Evolutionary conservation across 64 coral and sea anemone genomes (phyloP).

Genomic region (Montipora foliosa): DNA sequence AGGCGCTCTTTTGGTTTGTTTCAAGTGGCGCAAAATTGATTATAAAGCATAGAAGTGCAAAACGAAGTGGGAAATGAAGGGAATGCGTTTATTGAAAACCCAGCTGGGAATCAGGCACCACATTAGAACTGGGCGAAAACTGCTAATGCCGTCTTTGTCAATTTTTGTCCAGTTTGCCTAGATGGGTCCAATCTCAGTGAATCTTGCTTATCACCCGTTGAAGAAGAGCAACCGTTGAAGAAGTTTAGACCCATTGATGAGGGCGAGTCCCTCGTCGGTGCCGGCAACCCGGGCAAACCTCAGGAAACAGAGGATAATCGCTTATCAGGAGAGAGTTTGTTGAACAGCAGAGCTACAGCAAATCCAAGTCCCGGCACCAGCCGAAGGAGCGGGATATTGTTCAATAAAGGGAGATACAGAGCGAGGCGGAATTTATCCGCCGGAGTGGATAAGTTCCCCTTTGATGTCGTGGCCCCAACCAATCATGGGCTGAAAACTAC

Average conservation of each 20-base stretch:
- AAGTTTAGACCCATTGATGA: conserved; percentile 42
- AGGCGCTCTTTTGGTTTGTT: no score
- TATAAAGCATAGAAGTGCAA: no score
- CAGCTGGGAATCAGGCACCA: no score
- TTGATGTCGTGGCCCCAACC: not conserved
- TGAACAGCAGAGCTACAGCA: conserved; percentile 73
- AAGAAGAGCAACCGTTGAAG: conserved; percentile 15
- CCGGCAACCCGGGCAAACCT: not conserved
- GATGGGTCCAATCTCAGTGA: conserved; percentile 8
- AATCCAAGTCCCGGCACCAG: conserved; percentile 99
- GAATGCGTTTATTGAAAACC: no score
- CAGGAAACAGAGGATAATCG: conserved; percentile 35
- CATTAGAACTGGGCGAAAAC: no score
- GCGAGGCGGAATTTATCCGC: conserved; percentile 76
- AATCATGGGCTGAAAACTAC: conserved; percentile 60
- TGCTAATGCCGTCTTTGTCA: no score
- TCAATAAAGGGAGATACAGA: conserved; percentile 91
- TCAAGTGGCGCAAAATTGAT: no score
- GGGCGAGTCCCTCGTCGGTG: not conserved
- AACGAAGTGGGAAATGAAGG: no score
- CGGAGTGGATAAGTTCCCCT: conserved; percentile 29
- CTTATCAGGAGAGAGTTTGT: conserved; percentile 16
- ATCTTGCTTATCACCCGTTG: conserved; percentile 27
- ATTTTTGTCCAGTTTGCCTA: not conserved
- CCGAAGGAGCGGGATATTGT: conserved; percentile 94